Evolutionary conservation across 2,888 invertebrate genomes (phyloP).

Genomic region (Auanema sp.): DNA sequence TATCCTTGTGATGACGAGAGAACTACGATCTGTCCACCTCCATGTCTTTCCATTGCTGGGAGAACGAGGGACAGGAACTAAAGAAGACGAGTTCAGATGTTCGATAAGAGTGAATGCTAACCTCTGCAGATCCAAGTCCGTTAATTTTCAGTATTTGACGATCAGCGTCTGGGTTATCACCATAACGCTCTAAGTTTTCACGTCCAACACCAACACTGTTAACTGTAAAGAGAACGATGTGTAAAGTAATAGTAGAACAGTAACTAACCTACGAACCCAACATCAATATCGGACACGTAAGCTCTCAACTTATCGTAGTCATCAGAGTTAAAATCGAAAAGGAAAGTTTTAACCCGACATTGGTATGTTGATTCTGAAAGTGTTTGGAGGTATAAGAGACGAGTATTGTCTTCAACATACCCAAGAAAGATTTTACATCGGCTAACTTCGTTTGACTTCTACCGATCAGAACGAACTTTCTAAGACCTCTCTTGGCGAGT

Average conservation of each 20-base stretch:
- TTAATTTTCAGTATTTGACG: constrained; percentile 57
- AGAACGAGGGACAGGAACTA: constrained; percentile 57
- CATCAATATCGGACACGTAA: constrained; percentile 50
- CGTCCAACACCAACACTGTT: constrained; percentile 62
- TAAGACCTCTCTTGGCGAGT: constrained; percentile 52
- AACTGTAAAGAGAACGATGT: constrained; percentile 46
- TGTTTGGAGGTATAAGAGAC: background rate
- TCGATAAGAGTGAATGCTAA: constrained; percentile 4
- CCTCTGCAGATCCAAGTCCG: constrained; percentile 58
- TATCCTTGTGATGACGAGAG: constrained; percentile 59
- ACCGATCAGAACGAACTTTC: constrained; percentile 60
- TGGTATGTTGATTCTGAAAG: constrained; percentile 31
- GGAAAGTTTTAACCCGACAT: constrained; percentile 47
- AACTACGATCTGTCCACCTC: constrained; percentile 61
- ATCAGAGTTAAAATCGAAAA: constrained; percentile 54
- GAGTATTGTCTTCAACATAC: constrained; percentile 24
- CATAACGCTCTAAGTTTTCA: constrained; percentile 57
- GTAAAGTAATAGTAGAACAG: background rate
- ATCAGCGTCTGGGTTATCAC: constrained; percentile 58
- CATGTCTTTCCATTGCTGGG: constrained; percentile 57
- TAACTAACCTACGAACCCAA: constrained; percentile 55
- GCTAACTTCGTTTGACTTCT: constrained; percentile 51
- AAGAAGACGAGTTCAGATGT: constrained; percentile 9
- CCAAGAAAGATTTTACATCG: constrained; percentile 49
- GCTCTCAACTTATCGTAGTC: constrained; percentile 49